These are phyloP conservation scores for Corydoras maculifer DNA, from an alignment of 2,113 vertebrate genomes.

Conservation along the genomic window DNA sequence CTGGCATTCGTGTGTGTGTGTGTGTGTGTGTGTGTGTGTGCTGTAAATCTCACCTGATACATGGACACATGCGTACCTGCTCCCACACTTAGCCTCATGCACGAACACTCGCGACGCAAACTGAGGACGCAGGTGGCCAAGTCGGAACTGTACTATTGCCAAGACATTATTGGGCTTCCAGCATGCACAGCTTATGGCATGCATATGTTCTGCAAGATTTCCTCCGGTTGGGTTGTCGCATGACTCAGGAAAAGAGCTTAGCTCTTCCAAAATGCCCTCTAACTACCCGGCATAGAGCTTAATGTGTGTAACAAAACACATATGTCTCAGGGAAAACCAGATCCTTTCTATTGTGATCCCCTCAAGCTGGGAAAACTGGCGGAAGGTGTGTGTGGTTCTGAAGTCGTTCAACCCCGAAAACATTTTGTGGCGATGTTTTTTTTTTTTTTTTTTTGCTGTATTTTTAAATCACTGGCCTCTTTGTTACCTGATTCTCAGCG, in stretches of 20 bases:
- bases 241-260: constrained; percentile 39
- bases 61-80: constrained; percentile 11
- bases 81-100: constrained; percentile 8
- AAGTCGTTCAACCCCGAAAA: neutral
- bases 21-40: constrained; percentile 1
- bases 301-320: constrained; percentile 30
- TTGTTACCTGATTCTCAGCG: constrained; percentile 17
- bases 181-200: constrained; percentile 34
- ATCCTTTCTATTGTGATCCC: constrained; percentile 6
- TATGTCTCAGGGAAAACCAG: constrained; percentile 19
- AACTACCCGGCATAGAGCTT: constrained; percentile 26
- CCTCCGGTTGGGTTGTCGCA: constrained; percentile 18
- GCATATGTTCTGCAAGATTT: constrained; percentile 42
- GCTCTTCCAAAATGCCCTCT: constrained; percentile 25
- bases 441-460: too few species aligned
- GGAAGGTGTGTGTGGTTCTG: neutral
- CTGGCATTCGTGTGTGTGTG: too few species aligned
- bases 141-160: constrained; percentile 34
- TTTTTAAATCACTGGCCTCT: neutral
- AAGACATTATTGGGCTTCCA: constrained; percentile 42
- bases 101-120: constrained; percentile 14
- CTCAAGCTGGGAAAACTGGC: neutral
- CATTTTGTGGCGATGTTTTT: too few species aligned
- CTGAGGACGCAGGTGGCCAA: constrained; percentile 33
- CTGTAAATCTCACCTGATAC: neutral